Conservation (phyloP, 1,140 invertebrate species). For the Myzus persicae region DNA sequence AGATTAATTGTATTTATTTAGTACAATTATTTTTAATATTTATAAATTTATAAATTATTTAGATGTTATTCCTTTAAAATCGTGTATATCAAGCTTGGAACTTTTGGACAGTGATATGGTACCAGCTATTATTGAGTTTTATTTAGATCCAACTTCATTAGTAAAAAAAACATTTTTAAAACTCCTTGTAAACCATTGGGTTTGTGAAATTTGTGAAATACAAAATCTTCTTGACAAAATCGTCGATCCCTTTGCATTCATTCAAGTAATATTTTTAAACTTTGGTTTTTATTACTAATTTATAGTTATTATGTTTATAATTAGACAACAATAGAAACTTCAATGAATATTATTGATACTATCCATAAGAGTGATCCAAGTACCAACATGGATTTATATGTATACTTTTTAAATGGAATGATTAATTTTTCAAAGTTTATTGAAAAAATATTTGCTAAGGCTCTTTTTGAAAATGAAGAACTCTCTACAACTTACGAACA, state of each 20-base stretch:
- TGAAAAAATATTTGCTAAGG: background rate
- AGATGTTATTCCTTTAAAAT: slow-evolving; percentile 52
- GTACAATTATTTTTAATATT: background rate
- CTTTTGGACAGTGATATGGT: slow-evolving; percentile 50
- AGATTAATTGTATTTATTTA: background rate
- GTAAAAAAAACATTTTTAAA: slow-evolving; percentile 50
- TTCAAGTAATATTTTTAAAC: slow-evolving; percentile 42
- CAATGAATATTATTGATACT: background rate
- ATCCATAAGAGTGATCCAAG: background rate
- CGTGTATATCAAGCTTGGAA: slow-evolving; percentile 50
- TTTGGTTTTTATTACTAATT: background rate
- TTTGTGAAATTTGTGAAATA: slow-evolving; percentile 42
- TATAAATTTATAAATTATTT: background rate
- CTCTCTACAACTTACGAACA: background rate
- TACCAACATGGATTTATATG: background rate
- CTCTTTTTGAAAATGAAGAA: background rate
- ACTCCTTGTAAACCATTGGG: slow-evolving; percentile 43
- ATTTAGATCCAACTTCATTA: slow-evolving; percentile 50
- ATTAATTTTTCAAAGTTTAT: slow-evolving; percentile 40
- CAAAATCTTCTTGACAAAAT: slow-evolving; percentile 41
- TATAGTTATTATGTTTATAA: background rate
- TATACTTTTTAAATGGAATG: slow-evolving; percentile 5
- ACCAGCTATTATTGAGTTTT: slow-evolving; percentile 50
- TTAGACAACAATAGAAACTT: slow-evolving; percentile 46
- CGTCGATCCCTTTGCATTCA: slow-evolving; percentile 18